Evolutionary conservation across 2,113 vertebrate species (phyloP), one percentile per base, ranked within the genome.

Genomic region (Albula goreensis): DNA sequence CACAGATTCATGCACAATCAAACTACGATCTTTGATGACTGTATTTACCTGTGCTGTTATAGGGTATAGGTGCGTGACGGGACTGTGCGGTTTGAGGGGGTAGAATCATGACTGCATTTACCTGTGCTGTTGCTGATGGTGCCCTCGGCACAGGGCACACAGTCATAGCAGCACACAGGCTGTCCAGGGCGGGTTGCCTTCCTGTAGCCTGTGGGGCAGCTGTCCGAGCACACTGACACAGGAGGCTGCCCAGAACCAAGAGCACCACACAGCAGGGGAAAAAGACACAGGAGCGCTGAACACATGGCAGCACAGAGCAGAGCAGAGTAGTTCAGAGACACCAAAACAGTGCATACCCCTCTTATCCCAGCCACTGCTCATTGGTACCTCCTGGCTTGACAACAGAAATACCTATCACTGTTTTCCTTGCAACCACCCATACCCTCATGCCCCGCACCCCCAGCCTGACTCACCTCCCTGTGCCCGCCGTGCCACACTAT

Each of bases 111-210:
- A 25, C 19, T 83, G 13, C 50, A 50, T 78, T 12, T 66, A 96
- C 96, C 95, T 85, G 94, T 94, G 86, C 91, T 91, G 91, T 96
- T 96, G 92, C 94, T 96, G 87, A 96, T 95, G 89, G 95, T 91
- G 50, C 96, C 96, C 84, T 94, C 95, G 88, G 93, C 89, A 87
- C 96, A 96, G 89, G 91, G 87, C 88, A 96, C 91, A 91, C 96
- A 96, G 86, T 95, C 95, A 92, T 95, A 94, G 91, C 96, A 96
- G 92, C 96, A 96, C 49, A 95, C 66, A 78, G 96, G 93, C 84
- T 95, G 92, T 85, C 95, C 93, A 25, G 93, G 91, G 88, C 91
- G 92, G 81, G 93, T 92, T 83, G 93, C 94, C 85, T 95, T 95
- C 51, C 96, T 90, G 86, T 92, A 95, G 57, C 96, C 96, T 79